Evolutionary conservation across 2,888 invertebrate genomes (phyloP).

Genomic region (Macrophya alboannulata): DNA sequence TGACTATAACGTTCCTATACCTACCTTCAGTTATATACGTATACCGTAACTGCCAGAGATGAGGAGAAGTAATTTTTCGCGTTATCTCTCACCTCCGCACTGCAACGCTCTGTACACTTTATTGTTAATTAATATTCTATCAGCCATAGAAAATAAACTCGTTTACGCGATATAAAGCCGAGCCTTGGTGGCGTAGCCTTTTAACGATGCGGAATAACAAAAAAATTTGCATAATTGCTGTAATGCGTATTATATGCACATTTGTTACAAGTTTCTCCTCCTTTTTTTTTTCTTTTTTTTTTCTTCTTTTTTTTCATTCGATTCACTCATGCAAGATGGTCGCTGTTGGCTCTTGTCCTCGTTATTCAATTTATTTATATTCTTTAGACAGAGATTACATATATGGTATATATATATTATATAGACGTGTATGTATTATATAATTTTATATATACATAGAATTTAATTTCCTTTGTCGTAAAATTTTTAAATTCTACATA

Average conservation of each 20-base stretch:
- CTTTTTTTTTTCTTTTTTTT: too few species aligned
- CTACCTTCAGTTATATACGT: neutral
- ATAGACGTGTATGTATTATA: neutral
- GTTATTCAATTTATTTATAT: neutral
- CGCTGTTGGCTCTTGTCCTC: neutral
- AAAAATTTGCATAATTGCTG: conserved; percentile 21
- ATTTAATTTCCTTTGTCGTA: conserved; percentile 13
- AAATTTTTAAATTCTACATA: neutral
- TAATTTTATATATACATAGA: neutral
- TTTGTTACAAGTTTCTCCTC: neutral
- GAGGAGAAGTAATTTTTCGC: neutral
- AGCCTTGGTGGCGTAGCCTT: neutral
- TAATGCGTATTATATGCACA: conserved; percentile 1
- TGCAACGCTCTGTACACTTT: conserved; percentile 1
- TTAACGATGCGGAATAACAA: conserved; percentile 12
- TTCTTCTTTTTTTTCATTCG: neutral
- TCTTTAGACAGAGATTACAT: neutral
- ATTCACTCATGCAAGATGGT: conserved; percentile 2
- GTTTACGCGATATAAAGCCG: neutral
- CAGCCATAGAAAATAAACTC: neutral
- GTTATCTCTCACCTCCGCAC: neutral
- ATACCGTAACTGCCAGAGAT: neutral
- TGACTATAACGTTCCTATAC: neutral
- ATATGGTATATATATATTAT: neutral
- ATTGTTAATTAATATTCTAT: conserved; percentile 41